Conservation (phyloP, 2,797 vertebrate genomes). For the Mus caroli region DNA sequence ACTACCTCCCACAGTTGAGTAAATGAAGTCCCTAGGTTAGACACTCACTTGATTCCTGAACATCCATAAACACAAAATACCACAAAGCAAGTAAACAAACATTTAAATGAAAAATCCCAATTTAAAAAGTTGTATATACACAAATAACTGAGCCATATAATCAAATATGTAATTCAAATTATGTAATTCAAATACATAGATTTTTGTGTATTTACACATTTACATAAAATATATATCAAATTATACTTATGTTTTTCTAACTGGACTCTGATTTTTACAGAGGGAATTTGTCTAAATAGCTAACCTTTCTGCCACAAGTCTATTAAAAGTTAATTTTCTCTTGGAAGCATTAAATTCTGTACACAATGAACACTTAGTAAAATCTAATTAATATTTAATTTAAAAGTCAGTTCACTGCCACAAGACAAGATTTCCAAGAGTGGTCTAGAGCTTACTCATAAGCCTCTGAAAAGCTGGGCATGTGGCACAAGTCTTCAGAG, state of each 20-base stretch:
- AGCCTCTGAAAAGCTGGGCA: not conserved
- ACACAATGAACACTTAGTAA: conserved; percentile 20
- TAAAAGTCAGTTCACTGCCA: conserved; percentile 37
- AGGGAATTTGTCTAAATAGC: not conserved
- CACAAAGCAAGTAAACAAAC: not conserved
- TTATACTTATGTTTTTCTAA: conserved; percentile 36
- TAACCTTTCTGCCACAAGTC: not conserved
- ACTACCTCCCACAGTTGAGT: not conserved
- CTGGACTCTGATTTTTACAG: not conserved
- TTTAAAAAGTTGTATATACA: not conserved
- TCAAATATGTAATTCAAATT: not conserved
- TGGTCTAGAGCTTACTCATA: not conserved
- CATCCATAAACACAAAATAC: not conserved
- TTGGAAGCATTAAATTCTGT: conserved; percentile 31
- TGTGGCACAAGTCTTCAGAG: not conserved
- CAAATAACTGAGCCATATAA: conserved; percentile 1
- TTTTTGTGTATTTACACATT: not conserved
- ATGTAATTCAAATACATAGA: not conserved
- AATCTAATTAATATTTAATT: conserved; percentile 49
- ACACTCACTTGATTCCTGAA: not conserved
- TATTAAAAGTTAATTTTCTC: conserved; percentile 26
- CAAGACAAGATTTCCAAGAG: conserved; percentile 47
- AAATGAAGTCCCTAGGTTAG: not conserved
- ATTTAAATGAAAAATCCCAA: not conserved
- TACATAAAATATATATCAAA: not conserved